Conservation (phyloP, 2,797 vertebrate genomes). For the Sus cebifrons region DNA sequence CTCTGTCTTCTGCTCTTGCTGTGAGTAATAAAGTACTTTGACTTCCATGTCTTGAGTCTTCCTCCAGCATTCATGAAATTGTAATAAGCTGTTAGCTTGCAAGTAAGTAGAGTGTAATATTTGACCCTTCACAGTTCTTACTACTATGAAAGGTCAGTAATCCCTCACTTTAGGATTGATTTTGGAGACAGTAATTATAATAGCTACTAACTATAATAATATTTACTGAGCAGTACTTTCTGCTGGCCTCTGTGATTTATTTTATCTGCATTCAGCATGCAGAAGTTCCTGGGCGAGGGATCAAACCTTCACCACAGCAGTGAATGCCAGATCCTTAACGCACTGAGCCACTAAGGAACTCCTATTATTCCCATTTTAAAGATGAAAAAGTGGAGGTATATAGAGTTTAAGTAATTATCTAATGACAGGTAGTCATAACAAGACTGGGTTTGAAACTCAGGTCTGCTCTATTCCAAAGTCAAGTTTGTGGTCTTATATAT, state of each 20-base stretch:
- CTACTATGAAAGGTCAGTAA: neutral
- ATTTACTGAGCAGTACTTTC: constrained; percentile 43
- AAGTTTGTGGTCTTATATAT: neutral
- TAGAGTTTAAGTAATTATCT: constrained; percentile 38
- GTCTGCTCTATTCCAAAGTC: neutral
- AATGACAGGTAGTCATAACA: neutral
- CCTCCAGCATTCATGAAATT: constrained; percentile 35
- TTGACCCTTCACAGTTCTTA: constrained; percentile 1
- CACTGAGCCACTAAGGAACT: no score
- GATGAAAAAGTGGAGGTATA: neutral
- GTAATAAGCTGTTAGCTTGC: constrained; percentile 38
- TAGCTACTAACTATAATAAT: neutral
- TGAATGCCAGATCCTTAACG: no score
- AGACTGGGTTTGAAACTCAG: constrained; percentile 10
- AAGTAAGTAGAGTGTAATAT: constrained; percentile 12
- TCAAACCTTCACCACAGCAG: no score
- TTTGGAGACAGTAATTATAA: neutral
- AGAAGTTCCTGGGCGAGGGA: no score
- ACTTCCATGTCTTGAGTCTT: neutral
- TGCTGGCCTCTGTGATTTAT: neutral
- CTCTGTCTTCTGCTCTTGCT: neutral
- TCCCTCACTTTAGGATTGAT: constrained; percentile 26
- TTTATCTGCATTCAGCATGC: neutral
- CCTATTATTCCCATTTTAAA: constrained; percentile 47
- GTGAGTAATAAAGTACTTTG: constrained; percentile 34